Percentiles rank a stretch among this genome's conserved stretches.
phyloP scores from a whole-genome alignment of 2,888 invertebrate species.

The Apamea sordens region DNA sequence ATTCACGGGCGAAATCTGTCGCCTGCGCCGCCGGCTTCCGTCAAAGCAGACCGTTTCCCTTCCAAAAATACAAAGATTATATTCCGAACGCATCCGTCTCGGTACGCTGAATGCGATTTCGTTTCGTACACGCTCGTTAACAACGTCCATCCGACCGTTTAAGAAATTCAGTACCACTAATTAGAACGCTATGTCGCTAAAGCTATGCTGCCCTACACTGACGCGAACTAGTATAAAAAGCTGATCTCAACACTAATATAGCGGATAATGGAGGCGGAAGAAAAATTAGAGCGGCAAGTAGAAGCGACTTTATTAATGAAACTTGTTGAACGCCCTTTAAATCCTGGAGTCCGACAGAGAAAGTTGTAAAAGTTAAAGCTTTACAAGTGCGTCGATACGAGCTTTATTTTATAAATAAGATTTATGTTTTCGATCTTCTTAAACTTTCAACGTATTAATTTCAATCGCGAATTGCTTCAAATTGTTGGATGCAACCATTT shows the following conservation, averaged over 20 bases:
- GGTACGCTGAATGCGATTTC: constrained; percentile 76
- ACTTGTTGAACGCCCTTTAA: constrained; percentile 69
- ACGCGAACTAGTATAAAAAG: constrained; percentile 51
- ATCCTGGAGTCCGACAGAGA: constrained; percentile 64
- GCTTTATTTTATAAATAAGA: constrained; percentile 39
- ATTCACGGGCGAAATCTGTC: constrained; percentile 84
- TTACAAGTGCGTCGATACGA: constrained; percentile 40
- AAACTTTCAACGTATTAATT: constrained; percentile 9
- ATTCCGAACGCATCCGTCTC: constrained; percentile 82
- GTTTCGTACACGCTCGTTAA: constrained; percentile 76
- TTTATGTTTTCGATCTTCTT: constrained; percentile 15
- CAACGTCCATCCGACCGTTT: constrained; percentile 67
- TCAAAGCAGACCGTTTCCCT: constrained; percentile 80
- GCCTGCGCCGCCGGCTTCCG: constrained; percentile 76
- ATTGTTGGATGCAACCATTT: neutral
- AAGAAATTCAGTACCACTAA: constrained; percentile 64
- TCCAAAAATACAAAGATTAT: constrained; percentile 84
- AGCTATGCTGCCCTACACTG: constrained; percentile 58
- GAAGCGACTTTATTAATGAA: constrained; percentile 57
- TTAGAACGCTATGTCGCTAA: constrained; percentile 55
- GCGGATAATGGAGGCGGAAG: constrained; percentile 50
- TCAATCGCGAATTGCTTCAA: neutral
- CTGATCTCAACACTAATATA: constrained; percentile 42
- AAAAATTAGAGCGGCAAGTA: constrained; percentile 72
- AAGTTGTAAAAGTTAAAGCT: constrained; percentile 62